Evolutionary conservation across 2,113 vertebrate species (phyloP), one percentile per base, ranked within the genome.

Genomic region (Cacatua alba): DNA sequence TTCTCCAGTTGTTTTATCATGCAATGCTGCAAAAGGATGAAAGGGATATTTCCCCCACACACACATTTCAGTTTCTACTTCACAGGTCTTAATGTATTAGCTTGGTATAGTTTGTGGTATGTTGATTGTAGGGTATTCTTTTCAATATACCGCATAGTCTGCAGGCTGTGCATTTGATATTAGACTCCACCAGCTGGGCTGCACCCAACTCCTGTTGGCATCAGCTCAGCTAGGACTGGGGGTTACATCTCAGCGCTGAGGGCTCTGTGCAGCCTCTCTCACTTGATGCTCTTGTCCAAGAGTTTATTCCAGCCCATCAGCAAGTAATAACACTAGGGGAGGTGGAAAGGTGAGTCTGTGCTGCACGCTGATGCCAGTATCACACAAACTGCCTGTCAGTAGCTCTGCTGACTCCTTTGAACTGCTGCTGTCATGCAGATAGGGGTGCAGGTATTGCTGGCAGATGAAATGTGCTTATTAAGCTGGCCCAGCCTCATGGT

Each of bases 1-100:
- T 19, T 86, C 65, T 44, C 39, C 37, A 65, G 44, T 33, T 88
- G 53, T 70, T 92, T 92, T 79, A 71, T 93, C 70, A 84, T 78
- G 35, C 51, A 70, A 14, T 75, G 49, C 28, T 88, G 33, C 55
- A 68, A 77, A 68, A 60, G 49, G 83, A 90, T 88, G 72, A 96
- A 97, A 96, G 72, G 7, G 52, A 9, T 60, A 31, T 68, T 44
- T 44, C 10, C 7, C 19, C 3, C 10, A 1, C 10, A 1, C 72
- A 31, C 39, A 39, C 39, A 33, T 79, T 90, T 77, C 87, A 39
- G 10, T 69, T 93, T 87, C 64, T 72, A 3, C 35, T 88, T 88
- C 81, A 75, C 21, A 88, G 21, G 28, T 46, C 17, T 86, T 29
- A 57, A 59, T 87, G 39, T 48, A 46, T 63, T 76, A 64, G 11